Evolutionary conservation across 2,888 invertebrate genomes (phyloP), one percentile per base, ranked within the genome.

Genomic region (Pollenia labialis): DNA sequence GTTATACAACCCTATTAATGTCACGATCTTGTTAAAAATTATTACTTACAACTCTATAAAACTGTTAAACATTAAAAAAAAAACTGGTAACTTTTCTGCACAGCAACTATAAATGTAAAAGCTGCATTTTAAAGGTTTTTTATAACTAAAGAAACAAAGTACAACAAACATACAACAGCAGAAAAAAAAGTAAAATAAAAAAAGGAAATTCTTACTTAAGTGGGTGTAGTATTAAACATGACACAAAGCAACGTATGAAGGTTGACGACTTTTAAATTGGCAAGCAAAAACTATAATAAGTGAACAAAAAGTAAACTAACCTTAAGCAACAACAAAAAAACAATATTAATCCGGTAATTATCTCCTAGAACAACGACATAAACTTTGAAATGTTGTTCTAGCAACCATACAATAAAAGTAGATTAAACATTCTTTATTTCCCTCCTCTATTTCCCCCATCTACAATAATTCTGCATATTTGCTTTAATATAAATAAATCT

Each of bases 261-360:
- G 87, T 87, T 87, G 84, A 84, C 87, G 87, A 87, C 87, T 87
- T 87, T 87, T 84, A 81, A 83, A 83, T 83, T 82, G 75, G 50
- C 58, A 82, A 79, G 50, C n/a, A 52, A 16, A 60, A 48, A 79
- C 16, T n/a, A 60, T 16, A 79, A 60, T 16, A 79, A 23, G 60
- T 58, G 16, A 62, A 69, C 64, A 44, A 14, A 0, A 42, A 72
- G 40, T 60, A 69, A 42, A 71, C 42, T 50, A 62, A 62, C 42
- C 42, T 76, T 40, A 66, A 54, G 7, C 77, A 52, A 23, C 18
- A 71, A 14, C 16, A 68, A 56, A 71, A 1, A 11, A 52, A 54
- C 71, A 71, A 56, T 58, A 40, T 12, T 48, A 74, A 81, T 87
- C 77, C 60, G 74, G 81, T 68, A 87, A 87, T 86, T 86, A 81